phyloP scores from a whole-genome alignment of 2,797 vertebrate species.

The Paratrypauchen microcephalus region DNA sequence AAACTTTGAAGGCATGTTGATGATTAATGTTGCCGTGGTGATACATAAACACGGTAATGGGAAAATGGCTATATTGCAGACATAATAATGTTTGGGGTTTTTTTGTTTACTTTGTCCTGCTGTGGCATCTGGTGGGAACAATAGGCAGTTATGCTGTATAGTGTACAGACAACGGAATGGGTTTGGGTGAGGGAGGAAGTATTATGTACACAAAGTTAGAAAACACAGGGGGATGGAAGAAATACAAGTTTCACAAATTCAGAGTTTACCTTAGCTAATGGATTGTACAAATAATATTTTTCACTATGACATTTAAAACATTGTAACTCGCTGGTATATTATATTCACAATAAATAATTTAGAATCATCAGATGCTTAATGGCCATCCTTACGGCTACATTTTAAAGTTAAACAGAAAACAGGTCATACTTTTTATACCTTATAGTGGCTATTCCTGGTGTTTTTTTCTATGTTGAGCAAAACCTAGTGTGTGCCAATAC shows the following conservation, averaged over 20 bases:
- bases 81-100: conserved; percentile 6
- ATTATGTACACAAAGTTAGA: neutral
- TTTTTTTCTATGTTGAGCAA: too few relatives aligned
- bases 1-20: conserved; percentile 42
- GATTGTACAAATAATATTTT: neutral
- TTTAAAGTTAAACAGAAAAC: too few relatives aligned
- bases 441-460: too few relatives aligned
- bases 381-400: too few relatives aligned
- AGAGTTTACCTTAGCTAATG: neutral
- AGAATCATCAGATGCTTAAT: too few relatives aligned
- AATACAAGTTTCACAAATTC: neutral
- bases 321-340: too few relatives aligned
- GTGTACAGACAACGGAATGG: conserved; percentile 12
- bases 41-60: conserved; percentile 29
- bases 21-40: conserved; percentile 37
- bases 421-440: too few relatives aligned
- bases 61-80: conserved; percentile 21
- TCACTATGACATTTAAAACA: too few relatives aligned
- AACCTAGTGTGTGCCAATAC: too few relatives aligned
- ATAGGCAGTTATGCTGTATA: conserved; percentile 12
- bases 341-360: too few relatives aligned
- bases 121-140: conserved; percentile 18
- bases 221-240: neutral
- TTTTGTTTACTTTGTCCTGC: conserved; percentile 18
- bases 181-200: conserved; percentile 11